A percentile compares a stretch with the other conserved stretches of the same genome.
These are phyloP conservation scores for Palythoa grandiflora DNA, from an alignment of 92 coral and sea anemone genomes.

Conservation along the genomic window DNA sequence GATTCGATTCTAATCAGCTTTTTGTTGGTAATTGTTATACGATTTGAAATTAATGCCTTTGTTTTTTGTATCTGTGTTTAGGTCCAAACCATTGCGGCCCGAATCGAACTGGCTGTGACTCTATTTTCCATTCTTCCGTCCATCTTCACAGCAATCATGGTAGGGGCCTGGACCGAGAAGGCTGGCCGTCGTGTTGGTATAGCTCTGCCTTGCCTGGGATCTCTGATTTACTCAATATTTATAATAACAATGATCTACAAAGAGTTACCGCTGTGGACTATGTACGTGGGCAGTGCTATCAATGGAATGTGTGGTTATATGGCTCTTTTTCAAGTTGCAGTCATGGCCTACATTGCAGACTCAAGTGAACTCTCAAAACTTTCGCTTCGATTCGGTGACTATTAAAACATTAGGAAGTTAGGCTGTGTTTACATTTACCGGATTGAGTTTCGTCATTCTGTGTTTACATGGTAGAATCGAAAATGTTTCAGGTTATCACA, in stretches of 20 bases:
- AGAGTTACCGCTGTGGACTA: slow-evolving; percentile 49
- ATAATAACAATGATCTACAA: slow-evolving; percentile 49
- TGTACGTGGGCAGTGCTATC: slow-evolving; percentile 68
- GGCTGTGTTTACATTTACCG: too few relatives aligned
- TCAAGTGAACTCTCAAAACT: slow-evolving; percentile 52
- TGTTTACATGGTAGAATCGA: too few relatives aligned
- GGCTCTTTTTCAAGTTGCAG: slow-evolving; percentile 64
- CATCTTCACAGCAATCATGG: slow-evolving; percentile 47
- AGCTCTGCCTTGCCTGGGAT: slow-evolving; percentile 56
- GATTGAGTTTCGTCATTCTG: too few relatives aligned
- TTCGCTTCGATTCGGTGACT: slow-evolving; percentile 68
- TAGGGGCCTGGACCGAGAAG: slow-evolving; percentile 71
- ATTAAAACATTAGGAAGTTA: neutral
- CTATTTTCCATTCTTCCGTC: slow-evolving; percentile 46
- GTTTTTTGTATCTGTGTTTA: neutral
- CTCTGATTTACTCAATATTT: slow-evolving; percentile 55
- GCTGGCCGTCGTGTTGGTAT: slow-evolving; percentile 62
- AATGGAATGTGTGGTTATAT: slow-evolving; percentile 66
- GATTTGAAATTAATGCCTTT: neutral
- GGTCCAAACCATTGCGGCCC: slow-evolving; percentile 66
- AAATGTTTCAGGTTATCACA: too few relatives aligned
- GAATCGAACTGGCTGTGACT: slow-evolving; percentile 48
- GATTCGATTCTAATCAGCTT: too few relatives aligned
- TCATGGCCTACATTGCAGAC: slow-evolving; percentile 77
- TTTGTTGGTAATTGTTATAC: too few relatives aligned